Conservation (phyloP, 2,888 invertebrate species). For the Drosophila percnosoma region DNA sequence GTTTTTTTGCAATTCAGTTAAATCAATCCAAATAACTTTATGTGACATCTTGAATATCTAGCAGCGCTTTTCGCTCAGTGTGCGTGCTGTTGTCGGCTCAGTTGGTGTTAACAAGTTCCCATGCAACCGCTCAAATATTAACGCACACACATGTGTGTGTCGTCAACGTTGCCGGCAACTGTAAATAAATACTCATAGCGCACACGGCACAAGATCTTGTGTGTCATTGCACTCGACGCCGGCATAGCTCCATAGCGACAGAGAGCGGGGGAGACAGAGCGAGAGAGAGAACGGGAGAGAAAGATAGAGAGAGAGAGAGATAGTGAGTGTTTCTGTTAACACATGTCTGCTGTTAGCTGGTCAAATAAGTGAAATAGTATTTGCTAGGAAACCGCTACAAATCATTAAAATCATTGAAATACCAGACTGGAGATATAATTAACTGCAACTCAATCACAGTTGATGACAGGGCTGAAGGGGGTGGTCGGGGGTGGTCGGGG, state of each 20-base stretch:
- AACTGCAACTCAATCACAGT: slow-evolving; percentile 75
- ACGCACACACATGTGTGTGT: slow-evolving; percentile 71
- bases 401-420: slow-evolving; percentile 77
- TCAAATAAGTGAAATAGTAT: slow-evolving; percentile 53
- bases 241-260: slow-evolving; percentile 1
- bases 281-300: not conserved
- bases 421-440: slow-evolving; percentile 69
- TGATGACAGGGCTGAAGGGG: not conserved
- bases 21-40: not conserved
- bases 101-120: slow-evolving; percentile 82
- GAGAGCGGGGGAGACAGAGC: not conserved
- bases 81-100: slow-evolving; percentile 46
- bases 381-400: slow-evolving; percentile 67
- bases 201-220: slow-evolving; percentile 75
- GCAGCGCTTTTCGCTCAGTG: not conserved
- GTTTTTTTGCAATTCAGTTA: not conserved
- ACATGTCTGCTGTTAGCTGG: slow-evolving; percentile 25
- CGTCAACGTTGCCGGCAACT: slow-evolving; percentile 72
- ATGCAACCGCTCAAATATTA: slow-evolving; percentile 81
- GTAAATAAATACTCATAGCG: slow-evolving; percentile 80
- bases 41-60: not conserved
- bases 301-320: too few relatives aligned
- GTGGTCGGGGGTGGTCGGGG: not conserved
- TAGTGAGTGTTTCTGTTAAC: slow-evolving; percentile 2
- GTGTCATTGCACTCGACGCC: slow-evolving; percentile 76